Base-by-base conservation (phyloP, 2,888 invertebrate species). In the Lepeophtheirus nordmannii region DNA sequence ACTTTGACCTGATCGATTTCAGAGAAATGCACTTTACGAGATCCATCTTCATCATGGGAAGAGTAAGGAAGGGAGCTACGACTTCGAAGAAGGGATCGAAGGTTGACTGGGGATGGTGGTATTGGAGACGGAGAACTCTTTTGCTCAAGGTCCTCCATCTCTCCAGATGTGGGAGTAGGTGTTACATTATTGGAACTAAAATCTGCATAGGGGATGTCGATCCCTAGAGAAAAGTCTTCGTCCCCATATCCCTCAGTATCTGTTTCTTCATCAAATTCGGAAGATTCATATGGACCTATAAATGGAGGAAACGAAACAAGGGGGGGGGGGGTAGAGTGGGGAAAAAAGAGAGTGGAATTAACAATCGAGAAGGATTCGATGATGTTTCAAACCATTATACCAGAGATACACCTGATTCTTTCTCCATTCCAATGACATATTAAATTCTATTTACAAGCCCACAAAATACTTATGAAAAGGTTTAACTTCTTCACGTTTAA, bases 21-120 rank as follows among this genome's bases (percentile, higher is more conserved):
- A n/a, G 53, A 46, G 53, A 46, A 46, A 46, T 46, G 53, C 53
- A 46, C 53, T 46, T 46, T 46, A n/a, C 53, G 53, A n/a, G 53
- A 46, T 14, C 53, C 53, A n/a, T 46, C 53, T 8, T 46, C 53
- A 17, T 17, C 14, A n/a, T 46, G 53, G 8, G 53, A 46, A 8
- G 2, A 14, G 8, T n/a, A 17, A 17, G 53, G 17, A 5, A 17
- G 53, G 1, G 17, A 46, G 53, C 17, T 14, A n/a, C 17, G 53
- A 17, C 17, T 46, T 1, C 53, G 53, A 17, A 46, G 53, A 17
- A 46, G 53, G 8, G 53, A 46, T 46, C 17, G 14, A 46, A 46
- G 53, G 53, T 46, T 46, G 53, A 17, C n/a, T n/a, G 53, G 53
- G 8, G 53, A 46, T 5, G 53, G 53, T 46, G 53, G 53, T 5